Percentiles rank a stretch among this genome's conserved stretches.
phyloP scores from a whole-genome alignment of 2,113 vertebrate species.

The Bubo scandiacus region DNA sequence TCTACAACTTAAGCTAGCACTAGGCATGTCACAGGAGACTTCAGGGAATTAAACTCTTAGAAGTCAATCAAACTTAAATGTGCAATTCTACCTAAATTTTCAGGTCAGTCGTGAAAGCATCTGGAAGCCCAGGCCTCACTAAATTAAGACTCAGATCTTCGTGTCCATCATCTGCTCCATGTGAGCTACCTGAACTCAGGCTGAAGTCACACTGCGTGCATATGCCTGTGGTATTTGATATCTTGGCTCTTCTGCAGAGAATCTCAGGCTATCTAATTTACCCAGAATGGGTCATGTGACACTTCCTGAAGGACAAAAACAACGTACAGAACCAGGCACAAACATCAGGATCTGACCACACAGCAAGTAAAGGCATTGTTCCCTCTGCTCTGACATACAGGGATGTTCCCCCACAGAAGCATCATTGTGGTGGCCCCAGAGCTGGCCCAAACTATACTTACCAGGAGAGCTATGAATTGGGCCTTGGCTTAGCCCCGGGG shows the following conservation, averaged over 20 bases:
- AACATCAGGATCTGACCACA: neutral
- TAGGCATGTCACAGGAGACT: neutral
- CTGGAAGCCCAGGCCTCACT: neutral
- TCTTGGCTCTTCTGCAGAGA: neutral
- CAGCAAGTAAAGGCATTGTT: accelerated
- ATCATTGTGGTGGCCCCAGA: neutral
- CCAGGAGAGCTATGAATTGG: neutral
- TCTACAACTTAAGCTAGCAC: neutral
- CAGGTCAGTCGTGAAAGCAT: neutral
- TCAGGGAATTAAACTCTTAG: neutral
- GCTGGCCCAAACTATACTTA: neutral
- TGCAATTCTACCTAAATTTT: neutral
- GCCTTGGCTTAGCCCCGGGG: neutral
- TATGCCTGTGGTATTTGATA: neutral
- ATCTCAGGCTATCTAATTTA: neutral
- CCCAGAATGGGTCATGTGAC: neutral
- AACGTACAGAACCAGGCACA: neutral
- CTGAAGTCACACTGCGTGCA: neutral
- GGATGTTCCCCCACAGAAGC: neutral
- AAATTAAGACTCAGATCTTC: neutral
- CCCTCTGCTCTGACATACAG: neutral
- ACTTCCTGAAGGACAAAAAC: neutral
- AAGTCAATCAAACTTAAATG: neutral
- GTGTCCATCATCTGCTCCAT: neutral
- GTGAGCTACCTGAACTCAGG: neutral